Conservation (phyloP, 2,888 invertebrate genomes). For the Auanema freiburgensis region DNA sequence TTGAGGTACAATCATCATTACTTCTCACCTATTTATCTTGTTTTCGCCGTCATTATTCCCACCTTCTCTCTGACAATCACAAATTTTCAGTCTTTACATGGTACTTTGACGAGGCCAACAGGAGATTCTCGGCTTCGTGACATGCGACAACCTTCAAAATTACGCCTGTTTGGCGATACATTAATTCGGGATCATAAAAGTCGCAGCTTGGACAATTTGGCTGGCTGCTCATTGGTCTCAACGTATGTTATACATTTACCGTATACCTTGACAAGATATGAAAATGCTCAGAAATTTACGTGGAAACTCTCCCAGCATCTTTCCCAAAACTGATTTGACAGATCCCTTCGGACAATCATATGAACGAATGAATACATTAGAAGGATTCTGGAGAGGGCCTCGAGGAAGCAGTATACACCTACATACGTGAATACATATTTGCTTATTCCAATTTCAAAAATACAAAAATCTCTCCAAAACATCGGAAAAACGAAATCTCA, state of each 20-base stretch:
- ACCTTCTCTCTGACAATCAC: too few relatives aligned
- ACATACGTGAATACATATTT: constrained; percentile 14
- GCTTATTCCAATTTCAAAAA: too few relatives aligned
- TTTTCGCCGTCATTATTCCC: too few relatives aligned
- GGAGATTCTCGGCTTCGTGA: constrained; percentile 23
- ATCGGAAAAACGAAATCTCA: too few relatives aligned
- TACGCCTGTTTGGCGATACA: constrained; percentile 52
- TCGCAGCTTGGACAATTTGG: constrained; percentile 42
- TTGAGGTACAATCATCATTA: too few relatives aligned
- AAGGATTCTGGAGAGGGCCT: constrained; percentile 49
- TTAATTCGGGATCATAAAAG: constrained; percentile 32
- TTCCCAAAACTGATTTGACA: constrained; percentile 35
- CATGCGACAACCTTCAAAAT: constrained; percentile 26
- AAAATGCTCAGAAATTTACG: constrained; percentile 15
- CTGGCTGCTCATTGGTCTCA: constrained; percentile 31
- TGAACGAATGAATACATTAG: constrained; percentile 46
- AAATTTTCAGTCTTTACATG: too few relatives aligned
- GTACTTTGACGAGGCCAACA: too few relatives aligned
- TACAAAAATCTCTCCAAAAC: too few relatives aligned
- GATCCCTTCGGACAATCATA: constrained; percentile 52
- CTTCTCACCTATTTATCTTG: too few relatives aligned
- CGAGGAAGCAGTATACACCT: constrained; percentile 35
- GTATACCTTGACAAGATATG: constrained; percentile 23
- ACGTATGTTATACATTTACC: constrained; percentile 23
- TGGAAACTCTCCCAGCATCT: constrained; percentile 25